These are phyloP conservation scores for Pammene aurita DNA, from an alignment of 2,888 invertebrate species.

Conservation along the genomic window DNA sequence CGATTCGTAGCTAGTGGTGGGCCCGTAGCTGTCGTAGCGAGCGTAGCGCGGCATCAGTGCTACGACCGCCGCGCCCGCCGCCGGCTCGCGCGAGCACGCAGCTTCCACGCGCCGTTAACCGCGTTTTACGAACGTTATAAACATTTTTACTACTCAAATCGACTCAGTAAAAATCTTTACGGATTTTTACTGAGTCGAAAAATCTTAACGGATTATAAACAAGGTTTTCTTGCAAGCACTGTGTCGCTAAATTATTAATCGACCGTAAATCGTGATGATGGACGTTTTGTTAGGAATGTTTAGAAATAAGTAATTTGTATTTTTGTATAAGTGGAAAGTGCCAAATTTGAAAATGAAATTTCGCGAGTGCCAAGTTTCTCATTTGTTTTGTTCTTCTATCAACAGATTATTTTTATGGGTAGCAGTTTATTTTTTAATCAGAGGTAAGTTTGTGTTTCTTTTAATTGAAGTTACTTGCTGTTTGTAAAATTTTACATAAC, in stretches of 20 bases:
- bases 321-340: constrained; percentile 44
- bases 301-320: constrained; percentile 15
- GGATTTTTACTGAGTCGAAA: too few species aligned
- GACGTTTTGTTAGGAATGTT: background rate
- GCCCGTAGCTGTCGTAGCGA: constrained; percentile 45
- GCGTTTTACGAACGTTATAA: constrained; percentile 68
- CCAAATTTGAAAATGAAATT: constrained; percentile 45
- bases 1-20: constrained; percentile 47
- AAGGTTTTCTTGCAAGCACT: constrained; percentile 15
- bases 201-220: constrained; percentile 39
- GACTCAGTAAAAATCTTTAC: constrained; percentile 39
- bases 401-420: constrained; percentile 63
- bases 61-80: constrained; percentile 63
- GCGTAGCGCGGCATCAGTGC: constrained; percentile 60
- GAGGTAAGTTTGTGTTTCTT: constrained; percentile 58
- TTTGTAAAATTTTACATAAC: too few species aligned
- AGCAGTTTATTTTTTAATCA: constrained; percentile 60
- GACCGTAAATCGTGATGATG: constrained; percentile 10
- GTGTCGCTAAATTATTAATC: constrained; percentile 23
- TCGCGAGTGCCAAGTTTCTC: constrained; percentile 46
- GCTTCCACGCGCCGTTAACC: constrained; percentile 68
- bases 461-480: too few species aligned
- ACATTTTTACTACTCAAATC: constrained; percentile 47
- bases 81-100: constrained; percentile 60
- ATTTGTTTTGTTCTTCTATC: constrained; percentile 55